phyloP scores from a whole-genome alignment of 1,140 invertebrate species.

The Megalopta genalis region DNA sequence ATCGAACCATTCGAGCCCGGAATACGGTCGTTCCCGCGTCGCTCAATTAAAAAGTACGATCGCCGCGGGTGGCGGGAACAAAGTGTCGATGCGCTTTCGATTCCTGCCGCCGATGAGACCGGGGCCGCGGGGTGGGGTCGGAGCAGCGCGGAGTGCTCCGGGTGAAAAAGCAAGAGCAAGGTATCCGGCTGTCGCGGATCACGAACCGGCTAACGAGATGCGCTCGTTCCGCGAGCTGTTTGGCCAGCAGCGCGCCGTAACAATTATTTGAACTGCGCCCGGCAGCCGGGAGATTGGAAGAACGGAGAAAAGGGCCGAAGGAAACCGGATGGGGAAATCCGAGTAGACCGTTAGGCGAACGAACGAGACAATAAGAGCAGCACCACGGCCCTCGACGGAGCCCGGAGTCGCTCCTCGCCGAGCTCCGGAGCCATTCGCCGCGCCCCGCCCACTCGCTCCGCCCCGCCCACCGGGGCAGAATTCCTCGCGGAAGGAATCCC shows the following conservation, averaged over 20 bases:
- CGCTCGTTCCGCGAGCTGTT: constrained; percentile 57
- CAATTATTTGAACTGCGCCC: constrained; percentile 59
- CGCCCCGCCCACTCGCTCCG: background rate
- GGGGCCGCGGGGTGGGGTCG: too few species aligned
- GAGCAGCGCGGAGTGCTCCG: background rate
- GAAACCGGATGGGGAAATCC: constrained; percentile 55
- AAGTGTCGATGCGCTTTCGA: constrained; percentile 25
- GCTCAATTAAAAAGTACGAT: constrained; percentile 9
- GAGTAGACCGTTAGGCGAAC: constrained; percentile 53
- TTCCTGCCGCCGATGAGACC: background rate
- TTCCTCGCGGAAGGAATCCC: constrained; percentile 25
- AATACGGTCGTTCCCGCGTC: background rate
- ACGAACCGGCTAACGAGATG: constrained; percentile 55
- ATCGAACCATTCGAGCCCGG: background rate
- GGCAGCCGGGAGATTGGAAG: constrained; percentile 23
- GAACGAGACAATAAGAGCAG: constrained; percentile 60
- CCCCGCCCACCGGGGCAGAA: background rate
- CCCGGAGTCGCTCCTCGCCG: background rate
- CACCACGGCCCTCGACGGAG: constrained; percentile 26
- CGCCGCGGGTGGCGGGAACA: background rate
- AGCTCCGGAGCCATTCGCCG: too few species aligned
- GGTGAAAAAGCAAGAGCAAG: background rate
- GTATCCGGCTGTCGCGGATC: constrained; percentile 36
- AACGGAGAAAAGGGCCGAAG: constrained; percentile 9
- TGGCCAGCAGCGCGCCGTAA: constrained; percentile 51